Evolutionary conservation across 2,797 vertebrate species (phyloP).

Genomic region (Borostomias antarcticus): DNA sequence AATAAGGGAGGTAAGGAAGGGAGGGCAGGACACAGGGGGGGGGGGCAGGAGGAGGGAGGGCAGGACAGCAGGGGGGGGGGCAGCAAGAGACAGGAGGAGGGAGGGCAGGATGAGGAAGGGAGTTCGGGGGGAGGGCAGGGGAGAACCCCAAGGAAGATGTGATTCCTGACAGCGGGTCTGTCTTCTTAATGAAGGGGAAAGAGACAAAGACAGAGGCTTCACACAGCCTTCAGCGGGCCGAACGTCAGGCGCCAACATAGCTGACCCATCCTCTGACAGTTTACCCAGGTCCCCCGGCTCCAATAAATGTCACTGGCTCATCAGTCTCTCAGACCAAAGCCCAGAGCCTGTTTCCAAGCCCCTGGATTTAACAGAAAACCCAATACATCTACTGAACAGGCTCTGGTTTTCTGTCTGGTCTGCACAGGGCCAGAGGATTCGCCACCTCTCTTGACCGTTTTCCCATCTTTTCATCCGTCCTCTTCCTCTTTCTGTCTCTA

Average conservation of each 20-base stretch:
- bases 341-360: slow-evolving; percentile 45
- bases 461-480: slow-evolving; percentile 43
- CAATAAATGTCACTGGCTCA: slow-evolving; percentile 68
- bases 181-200: slow-evolving; percentile 63
- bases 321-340: slow-evolving; percentile 55
- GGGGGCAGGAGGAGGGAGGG: no score
- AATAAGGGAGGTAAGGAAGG: no score
- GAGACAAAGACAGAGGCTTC: slow-evolving; percentile 51
- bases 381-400: slow-evolving; percentile 51
- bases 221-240: slow-evolving; percentile 53
- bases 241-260: slow-evolving; percentile 31
- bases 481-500: slow-evolving; percentile 20
- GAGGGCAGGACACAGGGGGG: no score
- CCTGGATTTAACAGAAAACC: slow-evolving; percentile 38
- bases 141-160: slow-evolving; percentile 14
- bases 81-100: no score
- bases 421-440: no score
- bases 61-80: no score
- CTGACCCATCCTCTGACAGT: slow-evolving; percentile 57
- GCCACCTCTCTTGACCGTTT: no score
- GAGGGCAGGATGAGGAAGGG: no score
- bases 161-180: slow-evolving; percentile 44
- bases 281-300: slow-evolving; percentile 57
- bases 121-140: no score
- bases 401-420: no score